These are phyloP conservation scores for Butastur rufipennis DNA, from an alignment of 2,113 vertebrate species.

Conservation along the genomic window DNA sequence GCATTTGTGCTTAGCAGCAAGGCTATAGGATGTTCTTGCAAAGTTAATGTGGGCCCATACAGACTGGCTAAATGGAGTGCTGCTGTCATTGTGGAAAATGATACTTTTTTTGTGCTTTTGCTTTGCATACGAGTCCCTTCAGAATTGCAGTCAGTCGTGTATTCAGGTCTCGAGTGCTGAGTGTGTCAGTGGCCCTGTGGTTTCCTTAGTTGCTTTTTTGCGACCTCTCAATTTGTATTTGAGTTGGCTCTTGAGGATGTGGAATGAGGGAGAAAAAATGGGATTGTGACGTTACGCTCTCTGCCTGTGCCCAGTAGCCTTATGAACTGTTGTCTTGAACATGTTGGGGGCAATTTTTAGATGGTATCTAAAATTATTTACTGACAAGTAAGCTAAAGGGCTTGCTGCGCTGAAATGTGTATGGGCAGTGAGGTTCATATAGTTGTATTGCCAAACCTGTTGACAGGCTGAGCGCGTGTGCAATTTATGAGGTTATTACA, in stretches of 20 bases:
- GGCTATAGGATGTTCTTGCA: too few species aligned
- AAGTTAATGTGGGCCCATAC: too few species aligned
- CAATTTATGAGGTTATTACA: not conserved
- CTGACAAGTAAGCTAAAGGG: not conserved
- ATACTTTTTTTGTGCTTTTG: not conserved
- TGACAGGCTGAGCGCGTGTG: rapidly evolving
- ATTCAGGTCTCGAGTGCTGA: not conserved
- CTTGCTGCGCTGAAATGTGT: not conserved
- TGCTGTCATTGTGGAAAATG: not conserved
- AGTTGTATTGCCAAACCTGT: too few species aligned
- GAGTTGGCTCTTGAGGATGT: not conserved
- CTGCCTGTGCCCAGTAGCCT: not conserved
- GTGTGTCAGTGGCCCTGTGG: too few species aligned
- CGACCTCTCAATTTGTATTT: not conserved
- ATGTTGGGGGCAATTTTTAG: not conserved
- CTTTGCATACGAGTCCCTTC: not conserved
- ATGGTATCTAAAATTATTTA: not conserved
- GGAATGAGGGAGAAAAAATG: not conserved
- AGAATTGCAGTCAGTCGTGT: too few species aligned
- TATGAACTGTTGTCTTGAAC: not conserved
- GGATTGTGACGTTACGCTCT: not conserved
- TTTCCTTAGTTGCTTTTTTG: not conserved
- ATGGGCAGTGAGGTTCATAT: rapidly evolving
- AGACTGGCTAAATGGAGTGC: not conserved
- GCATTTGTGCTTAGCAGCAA: too few species aligned